Percentiles rank a stretch among this genome's conserved stretches.
Evolutionary conservation across 2,797 vertebrate species (phyloP).

Genomic region (Anguilla megastoma): DNA sequence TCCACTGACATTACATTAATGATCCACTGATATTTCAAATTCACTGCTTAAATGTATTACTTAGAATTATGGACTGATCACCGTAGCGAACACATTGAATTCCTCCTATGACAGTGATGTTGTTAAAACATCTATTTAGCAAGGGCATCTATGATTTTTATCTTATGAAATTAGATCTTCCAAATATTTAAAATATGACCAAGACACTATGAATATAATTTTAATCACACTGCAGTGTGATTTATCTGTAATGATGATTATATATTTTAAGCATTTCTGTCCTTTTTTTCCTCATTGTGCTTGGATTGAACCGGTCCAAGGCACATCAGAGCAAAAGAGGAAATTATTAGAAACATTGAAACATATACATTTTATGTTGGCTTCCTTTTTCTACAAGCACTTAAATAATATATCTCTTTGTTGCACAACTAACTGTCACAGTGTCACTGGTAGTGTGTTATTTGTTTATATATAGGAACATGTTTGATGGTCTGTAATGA

Average conservation of each 20-base stretch:
- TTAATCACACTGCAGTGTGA: neutral
- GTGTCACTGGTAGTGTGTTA: neutral
- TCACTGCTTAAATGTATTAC: neutral
- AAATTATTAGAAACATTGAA: neutral
- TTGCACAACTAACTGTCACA: neutral
- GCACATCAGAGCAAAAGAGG: neutral
- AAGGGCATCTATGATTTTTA: neutral
- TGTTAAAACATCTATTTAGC: neutral
- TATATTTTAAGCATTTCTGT: neutral
- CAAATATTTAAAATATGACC: neutral
- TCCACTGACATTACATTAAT: neutral
- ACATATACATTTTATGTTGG: neutral
- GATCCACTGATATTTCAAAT: neutral
- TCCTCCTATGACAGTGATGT: neutral
- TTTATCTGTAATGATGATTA: neutral
- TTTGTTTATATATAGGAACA: constrained; percentile 20
- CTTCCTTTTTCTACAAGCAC: neutral
- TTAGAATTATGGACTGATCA: neutral
- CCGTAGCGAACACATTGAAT: neutral
- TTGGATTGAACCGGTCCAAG: neutral
- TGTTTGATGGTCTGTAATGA: neutral
- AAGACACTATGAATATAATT: neutral
- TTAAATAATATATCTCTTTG: neutral
- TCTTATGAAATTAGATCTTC: neutral
- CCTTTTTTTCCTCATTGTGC: neutral